These are phyloP conservation scores for Dysidea cf. avara DNA, from an alignment of 37 sponge, comb jelly and placozoan species.

Conservation along the genomic window DNA sequence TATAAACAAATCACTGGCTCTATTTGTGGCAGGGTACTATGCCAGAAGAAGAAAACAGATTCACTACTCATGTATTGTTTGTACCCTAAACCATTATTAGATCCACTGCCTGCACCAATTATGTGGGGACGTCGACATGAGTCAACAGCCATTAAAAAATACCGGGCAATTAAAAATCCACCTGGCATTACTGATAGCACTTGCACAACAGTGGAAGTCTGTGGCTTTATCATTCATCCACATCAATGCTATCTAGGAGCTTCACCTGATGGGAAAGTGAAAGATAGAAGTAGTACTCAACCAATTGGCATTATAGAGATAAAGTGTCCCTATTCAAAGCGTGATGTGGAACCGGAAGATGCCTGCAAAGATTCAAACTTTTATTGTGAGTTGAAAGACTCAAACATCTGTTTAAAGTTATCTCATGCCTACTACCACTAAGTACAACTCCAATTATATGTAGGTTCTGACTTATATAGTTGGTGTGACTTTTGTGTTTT, in stretches of 20 bases:
- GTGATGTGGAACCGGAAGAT: slow-evolving; percentile 30
- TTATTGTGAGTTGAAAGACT: slow-evolving; percentile 22
- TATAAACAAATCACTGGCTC: slow-evolving; percentile 24
- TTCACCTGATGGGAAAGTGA: slow-evolving; percentile 32
- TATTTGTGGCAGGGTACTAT: slow-evolving; percentile 13
- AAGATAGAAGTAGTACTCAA: not conserved
- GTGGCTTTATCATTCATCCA: slow-evolving; percentile 25
- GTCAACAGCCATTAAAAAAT: too few species aligned
- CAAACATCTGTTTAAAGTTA: slow-evolving; percentile 3
- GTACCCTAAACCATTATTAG: slow-evolving; percentile 18
- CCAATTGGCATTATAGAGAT: slow-evolving; percentile 35
- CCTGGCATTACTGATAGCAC: too few species aligned
- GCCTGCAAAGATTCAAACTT: slow-evolving; percentile 30
- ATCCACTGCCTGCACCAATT: slow-evolving; percentile 19
- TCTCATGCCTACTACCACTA: slow-evolving; percentile 47
- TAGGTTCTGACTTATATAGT: slow-evolving; percentile 6
- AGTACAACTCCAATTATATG: slow-evolving; percentile 47
- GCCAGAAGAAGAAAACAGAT: slow-evolving; percentile 12
- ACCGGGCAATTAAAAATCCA: too few species aligned
- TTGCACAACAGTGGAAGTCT: not conserved
- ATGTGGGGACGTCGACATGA: slow-evolving; percentile 30
- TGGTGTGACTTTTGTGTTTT: too few species aligned
- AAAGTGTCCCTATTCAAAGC: slow-evolving; percentile 47
- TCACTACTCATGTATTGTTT: slow-evolving; percentile 21
- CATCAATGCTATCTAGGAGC: slow-evolving; percentile 19